Base-by-base conservation (phyloP, 2,797 vertebrate genomes). In the Tenualosa thibaudeaui region DNA sequence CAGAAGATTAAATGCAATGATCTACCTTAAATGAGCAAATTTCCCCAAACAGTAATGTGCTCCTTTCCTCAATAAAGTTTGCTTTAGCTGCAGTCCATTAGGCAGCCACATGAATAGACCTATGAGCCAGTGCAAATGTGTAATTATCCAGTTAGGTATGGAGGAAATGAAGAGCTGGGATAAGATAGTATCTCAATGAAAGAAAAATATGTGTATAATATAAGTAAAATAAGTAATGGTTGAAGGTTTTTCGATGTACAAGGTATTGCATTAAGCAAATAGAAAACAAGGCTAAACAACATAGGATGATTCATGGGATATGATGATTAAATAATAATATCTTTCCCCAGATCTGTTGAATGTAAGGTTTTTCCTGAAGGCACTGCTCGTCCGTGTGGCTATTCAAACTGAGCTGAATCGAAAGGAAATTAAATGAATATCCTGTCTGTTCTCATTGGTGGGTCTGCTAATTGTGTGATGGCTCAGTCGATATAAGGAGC, bases 381-480 rank as follows among this genome's bases (percentile, higher is more conserved):
- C 40, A 46, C 37, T 78, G 37, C 43, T 78, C 15, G 71, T 7
- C 71, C 15, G 22, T 46, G 17, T 22, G 71, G 37, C 37, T 19
- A 46, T 78, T 43, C 40, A 43, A 78, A 78, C 71, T 78, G 40
- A 78, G 71, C 37, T 46, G 37, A 40, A 43, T 78, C 19, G 71
- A 46, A 78, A 78, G 71, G 40, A 46, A 78, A 78, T 78, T 19
- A 78, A 78, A 46, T 46, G 17, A 78, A 78, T 43, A 43, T 78
- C 71, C 71, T 78, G 71, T 19, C 37, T 19, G 3, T 78, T n/a
- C 22, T 10, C n/a, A 37, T 78, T 78, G 40, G 15, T 78, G 71
- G 71, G 0, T 78, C 71, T 46, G 17, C 15, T 78, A 78, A 78
- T 78, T 43, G 68, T 78, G 71, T 40, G 15, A 71, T 71, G 12